Conservation (phyloP, 2,888 invertebrate genomes). For the Erebia epiphron region DNA sequence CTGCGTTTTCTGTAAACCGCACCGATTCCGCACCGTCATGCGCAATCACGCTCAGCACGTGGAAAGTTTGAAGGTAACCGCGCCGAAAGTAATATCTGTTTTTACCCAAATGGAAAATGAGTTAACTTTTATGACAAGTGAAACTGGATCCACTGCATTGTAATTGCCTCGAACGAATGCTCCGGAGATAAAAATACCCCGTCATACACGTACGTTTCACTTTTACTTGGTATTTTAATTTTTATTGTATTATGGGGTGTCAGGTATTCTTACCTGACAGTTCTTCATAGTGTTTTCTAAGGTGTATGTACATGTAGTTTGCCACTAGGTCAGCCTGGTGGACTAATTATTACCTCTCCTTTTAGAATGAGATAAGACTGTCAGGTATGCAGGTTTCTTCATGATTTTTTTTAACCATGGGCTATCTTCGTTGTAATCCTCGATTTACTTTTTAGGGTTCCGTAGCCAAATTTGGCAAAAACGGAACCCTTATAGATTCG, state of each 20-base stretch:
- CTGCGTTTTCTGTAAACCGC: slow-evolving; percentile 34
- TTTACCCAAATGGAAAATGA: slow-evolving; percentile 37
- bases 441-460: too few relatives aligned
- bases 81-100: slow-evolving; percentile 32
- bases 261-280: too few relatives aligned
- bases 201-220: slow-evolving; percentile 37
- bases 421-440: too few relatives aligned
- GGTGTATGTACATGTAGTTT: too few relatives aligned
- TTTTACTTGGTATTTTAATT: slow-evolving; percentile 29
- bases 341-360: too few relatives aligned
- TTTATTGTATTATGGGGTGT: background rate
- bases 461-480: too few relatives aligned
- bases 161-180: slow-evolving; percentile 38
- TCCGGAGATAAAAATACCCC: slow-evolving; percentile 33
- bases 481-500: too few relatives aligned
- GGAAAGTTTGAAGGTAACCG: slow-evolving; percentile 56
- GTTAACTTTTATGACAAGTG: slow-evolving; percentile 37
- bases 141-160: slow-evolving; percentile 38
- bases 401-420: too few relatives aligned
- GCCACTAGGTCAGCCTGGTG: too few relatives aligned
- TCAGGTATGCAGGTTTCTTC: too few relatives aligned
- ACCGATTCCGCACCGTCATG: slow-evolving; percentile 57
- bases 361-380: too few relatives aligned
- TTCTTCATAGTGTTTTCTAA: too few relatives aligned
- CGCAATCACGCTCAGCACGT: slow-evolving; percentile 60